Base-by-base conservation (phyloP, 2,113 vertebrate species). In the Lathamus discolor region DNA sequence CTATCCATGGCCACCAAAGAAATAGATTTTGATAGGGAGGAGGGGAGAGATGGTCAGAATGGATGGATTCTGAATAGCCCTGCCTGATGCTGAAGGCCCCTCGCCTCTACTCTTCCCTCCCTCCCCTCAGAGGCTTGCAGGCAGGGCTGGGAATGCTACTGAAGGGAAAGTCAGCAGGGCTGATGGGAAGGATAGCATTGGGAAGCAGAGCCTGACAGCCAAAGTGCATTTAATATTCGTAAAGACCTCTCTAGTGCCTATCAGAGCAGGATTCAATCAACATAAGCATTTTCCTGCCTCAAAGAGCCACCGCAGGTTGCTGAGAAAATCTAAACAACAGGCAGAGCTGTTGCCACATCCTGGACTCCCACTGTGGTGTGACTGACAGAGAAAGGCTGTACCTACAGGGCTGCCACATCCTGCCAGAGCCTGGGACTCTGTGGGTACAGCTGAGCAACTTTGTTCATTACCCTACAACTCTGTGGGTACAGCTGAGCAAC, bases 1-100 rank as follows among this genome's bases (percentile, higher is more conserved):
- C 33, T 86, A 35, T 51, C 66, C 80, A 17, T 4, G 25, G 43
- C 24, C 66, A 73, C 62, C 91, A 79, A 68, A 92, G 6, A 68
- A 92, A 94, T 72, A 46, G 51, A 59, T 93, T 93, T 84, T 92
- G 89, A 78, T 11, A n/a, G 76, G 67, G 73, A 81, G 68, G 33
- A 44, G 39, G 48, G 43, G 62, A 61, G 48, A 62, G 59, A 46
- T 48, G 79, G 46, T 55, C 76, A 80, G 43, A 69, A 83, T 7
- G 46, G 90, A 46, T 49, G 63, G 79, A 46, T 69, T 95, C 44
- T 68, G 57, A 76, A 70, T 43, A 87, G 69, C 7, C 41, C 33
- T 68, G 43, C 41, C 52, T 76, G 54, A 43, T 68, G 46, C 49
- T 85, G 75, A 70, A n/a, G n/a, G 67, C 7, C 28, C 23, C 39